phyloP scores from a whole-genome alignment of 2,888 invertebrate genomes.

The Drosophila testacea region DNA sequence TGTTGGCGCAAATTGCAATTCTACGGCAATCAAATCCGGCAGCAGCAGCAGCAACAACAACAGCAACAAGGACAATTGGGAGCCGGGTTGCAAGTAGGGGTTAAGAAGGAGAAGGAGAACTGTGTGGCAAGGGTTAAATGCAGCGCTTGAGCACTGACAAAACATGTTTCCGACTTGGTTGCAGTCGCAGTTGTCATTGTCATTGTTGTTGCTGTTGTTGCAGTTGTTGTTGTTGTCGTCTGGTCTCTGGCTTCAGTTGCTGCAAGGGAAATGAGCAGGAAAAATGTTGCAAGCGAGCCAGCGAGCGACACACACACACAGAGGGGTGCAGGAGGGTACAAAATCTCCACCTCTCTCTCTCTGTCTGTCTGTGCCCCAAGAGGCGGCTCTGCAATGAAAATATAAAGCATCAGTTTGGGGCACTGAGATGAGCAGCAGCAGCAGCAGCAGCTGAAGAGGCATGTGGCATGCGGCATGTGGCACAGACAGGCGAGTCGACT shows the following conservation, averaged over 20 bases:
- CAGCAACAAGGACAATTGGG: constrained; percentile 58
- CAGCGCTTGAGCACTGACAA: constrained; percentile 73
- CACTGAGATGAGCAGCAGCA: constrained; percentile 44
- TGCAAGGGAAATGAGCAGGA: constrained; percentile 72
- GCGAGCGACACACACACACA: neutral
- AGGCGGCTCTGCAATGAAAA: constrained; percentile 68
- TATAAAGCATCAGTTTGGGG: constrained; percentile 54
- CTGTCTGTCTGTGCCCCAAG: constrained; percentile 17
- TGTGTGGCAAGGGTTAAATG: constrained; percentile 70
- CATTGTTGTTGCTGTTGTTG: constrained; percentile 28
- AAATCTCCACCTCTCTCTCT: neutral
- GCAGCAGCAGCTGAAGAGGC: constrained; percentile 33
- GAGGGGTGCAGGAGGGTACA: no score
- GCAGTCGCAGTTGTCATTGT: constrained; percentile 47
- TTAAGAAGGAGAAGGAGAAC: constrained; percentile 15
- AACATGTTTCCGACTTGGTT: constrained; percentile 74
- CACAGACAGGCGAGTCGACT: constrained; percentile 26
- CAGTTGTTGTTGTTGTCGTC: constrained; percentile 31
- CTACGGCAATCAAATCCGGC: constrained; percentile 79
- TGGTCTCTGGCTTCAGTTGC: constrained; percentile 28
- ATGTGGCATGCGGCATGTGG: constrained; percentile 3
- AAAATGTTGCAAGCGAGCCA: constrained; percentile 62
- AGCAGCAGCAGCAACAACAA: constrained; percentile 33
- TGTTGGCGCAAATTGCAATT: constrained; percentile 80
- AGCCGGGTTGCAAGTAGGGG: constrained; percentile 20